Percentiles rank a stretch among this genome's conserved stretches.
Evolutionary conservation across 2,888 invertebrate species (phyloP).

Genomic region (Auanema freiburgensis): DNA sequence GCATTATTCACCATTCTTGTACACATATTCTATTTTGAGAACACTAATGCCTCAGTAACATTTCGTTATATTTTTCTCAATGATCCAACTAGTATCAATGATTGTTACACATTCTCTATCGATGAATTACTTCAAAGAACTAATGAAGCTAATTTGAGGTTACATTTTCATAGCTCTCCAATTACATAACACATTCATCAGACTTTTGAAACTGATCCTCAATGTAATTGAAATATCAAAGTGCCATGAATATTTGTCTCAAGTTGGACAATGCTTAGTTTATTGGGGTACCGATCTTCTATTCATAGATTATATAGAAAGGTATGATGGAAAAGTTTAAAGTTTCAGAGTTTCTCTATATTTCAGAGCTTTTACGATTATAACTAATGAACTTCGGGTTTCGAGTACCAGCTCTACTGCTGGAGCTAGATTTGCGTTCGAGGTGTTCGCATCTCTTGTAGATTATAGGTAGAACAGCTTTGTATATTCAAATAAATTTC

Average conservation of each 20-base stretch:
- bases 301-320: constrained; percentile 4
- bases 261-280: constrained; percentile 12
- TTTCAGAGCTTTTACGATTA: too few species aligned
- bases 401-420: not conserved
- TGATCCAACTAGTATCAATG: constrained; percentile 4
- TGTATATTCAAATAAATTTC: too few species aligned
- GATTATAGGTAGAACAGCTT: constrained; percentile 7
- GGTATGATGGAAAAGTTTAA: too few species aligned
- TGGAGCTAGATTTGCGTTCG: constrained; percentile 16
- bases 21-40: constrained; percentile 8
- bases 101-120: constrained; percentile 5
- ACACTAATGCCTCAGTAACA: constrained; percentile 6
- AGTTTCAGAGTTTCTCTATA: too few species aligned
- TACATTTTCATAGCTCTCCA: not conserved
- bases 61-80: not conserved
- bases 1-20: not conserved
- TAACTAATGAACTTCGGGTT: too few species aligned
- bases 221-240: not conserved
- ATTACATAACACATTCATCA: not conserved
- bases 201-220: constrained; percentile 3
- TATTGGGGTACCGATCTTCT: constrained; percentile 18
- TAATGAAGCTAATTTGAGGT: constrained; percentile 11
- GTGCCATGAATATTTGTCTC: constrained; percentile 5
- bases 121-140: constrained; percentile 13
- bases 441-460: constrained; percentile 20